phyloP scores from a whole-genome alignment of 2,113 vertebrate genomes.

The Dermatemys mawii region DNA sequence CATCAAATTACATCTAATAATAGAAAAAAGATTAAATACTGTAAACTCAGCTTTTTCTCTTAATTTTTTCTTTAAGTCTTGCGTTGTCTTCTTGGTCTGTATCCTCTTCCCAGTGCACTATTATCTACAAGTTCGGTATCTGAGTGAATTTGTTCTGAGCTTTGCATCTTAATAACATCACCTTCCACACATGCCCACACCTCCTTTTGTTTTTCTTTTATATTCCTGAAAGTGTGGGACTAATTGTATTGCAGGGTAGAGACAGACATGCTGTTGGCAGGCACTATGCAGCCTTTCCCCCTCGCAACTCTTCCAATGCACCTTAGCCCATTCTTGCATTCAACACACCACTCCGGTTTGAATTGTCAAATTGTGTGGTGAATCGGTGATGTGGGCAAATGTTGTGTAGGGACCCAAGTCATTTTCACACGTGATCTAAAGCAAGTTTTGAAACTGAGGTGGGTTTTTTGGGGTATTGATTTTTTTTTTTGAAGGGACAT shows the following conservation, averaged over 20 bases:
- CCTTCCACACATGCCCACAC: rapidly evolving
- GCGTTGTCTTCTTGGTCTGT: neutral
- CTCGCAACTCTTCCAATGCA: neutral
- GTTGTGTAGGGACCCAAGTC: neutral
- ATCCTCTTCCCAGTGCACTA: neutral
- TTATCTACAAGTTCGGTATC: neutral
- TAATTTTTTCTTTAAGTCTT: neutral
- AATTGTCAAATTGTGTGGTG: rapidly evolving
- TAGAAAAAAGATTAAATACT: slow-evolving; percentile 69
- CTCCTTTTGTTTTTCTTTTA: neutral
- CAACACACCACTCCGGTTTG: neutral
- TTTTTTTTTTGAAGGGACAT: neutral
- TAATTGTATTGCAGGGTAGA: neutral
- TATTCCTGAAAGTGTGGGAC: neutral
- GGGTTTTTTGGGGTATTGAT: too few relatives aligned
- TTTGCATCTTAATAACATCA: neutral
- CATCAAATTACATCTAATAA: slow-evolving; percentile 73
- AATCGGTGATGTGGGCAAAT: neutral
- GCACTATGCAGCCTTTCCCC: neutral
- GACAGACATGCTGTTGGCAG: rapidly evolving
- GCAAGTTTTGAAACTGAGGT: neutral
- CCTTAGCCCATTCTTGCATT: too few relatives aligned
- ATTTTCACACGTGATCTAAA: neutral
- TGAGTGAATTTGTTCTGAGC: neutral
- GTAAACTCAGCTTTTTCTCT: slow-evolving; percentile 30